Base-by-base conservation (phyloP, 2,113 vertebrate genomes). In the Malurus melanocephalus region DNA sequence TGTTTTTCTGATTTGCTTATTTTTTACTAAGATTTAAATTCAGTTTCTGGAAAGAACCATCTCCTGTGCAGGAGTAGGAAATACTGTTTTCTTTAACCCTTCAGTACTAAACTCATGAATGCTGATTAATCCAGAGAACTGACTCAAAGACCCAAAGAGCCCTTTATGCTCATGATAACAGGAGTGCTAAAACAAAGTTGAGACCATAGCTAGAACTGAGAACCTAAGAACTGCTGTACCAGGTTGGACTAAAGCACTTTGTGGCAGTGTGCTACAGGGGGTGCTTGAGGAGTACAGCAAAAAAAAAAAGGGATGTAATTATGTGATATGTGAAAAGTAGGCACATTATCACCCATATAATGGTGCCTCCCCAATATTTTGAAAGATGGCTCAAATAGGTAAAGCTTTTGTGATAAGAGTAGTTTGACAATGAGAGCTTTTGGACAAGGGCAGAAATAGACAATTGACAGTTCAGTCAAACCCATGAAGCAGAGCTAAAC, bases 11-110 rank as follows among this genome's bases (percentile, higher is more conserved):
- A 61, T 76, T 72, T 83, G n/a, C 8, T 33, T 55, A 6, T n/a
- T 71, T 93, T 90, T 73, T 45, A n/a, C 23, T 45, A 42, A 66
- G 28, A 38, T 49, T 30, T 85, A 51, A 75, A 52, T 81, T 85
- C 38, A 40, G 0, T 80, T 82, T 76, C 51, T 88, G 64, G 32
- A 80, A 21, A 68, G 28, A 90, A n/a, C 38, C 0, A 3, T 66
- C 46, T 65, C 15, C 20, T 79, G 2, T 38, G 19, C 0, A 0
- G 16, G 11, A 60, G 12, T 33, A 55, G 19, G 55, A 79, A 72
- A 32, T 27, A 90, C 53, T 52, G 23, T 67, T 88, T 92, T 62
- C 23, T 74, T 88, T 16, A 80, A n/a, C 14, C 19, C 32, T 71
- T 67, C 30, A 56, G 16, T 17, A 64, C 27, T 80, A 74, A 78